Evolutionary conservation across 2,888 invertebrate genomes (phyloP), one percentile per base, ranked within the genome.

Genomic region (Chymomyza caudatula): DNA sequence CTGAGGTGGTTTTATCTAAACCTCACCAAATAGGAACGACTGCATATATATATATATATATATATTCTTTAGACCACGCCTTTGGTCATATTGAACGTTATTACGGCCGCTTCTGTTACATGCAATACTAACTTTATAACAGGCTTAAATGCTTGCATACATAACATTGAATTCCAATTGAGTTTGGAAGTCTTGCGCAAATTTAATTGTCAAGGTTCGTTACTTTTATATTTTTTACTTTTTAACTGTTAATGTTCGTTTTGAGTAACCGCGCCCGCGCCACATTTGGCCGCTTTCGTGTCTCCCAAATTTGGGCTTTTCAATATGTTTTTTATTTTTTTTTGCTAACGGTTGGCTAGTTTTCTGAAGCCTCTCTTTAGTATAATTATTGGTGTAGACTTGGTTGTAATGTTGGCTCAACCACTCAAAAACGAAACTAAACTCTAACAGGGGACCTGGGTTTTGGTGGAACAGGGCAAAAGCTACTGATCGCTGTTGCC

Each of bases 311-410:
- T 8, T 77, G 81, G 81, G 84, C 75, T 84, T 84, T 82, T 77
- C 84, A 80, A 80, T 84, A 80, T 80, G 81, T 80, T 81, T 81
- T 84, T 80, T 84, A 84, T 69, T 77, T 81, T 80, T 84, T 84
- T 83, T 37, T 37, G 11, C 29, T n/a, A n/a, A n/a, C 29, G 8
- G 11, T 37, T 37, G n/a, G 29, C 29, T 37, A 37, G 29, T 37
- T 37, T 37, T 3, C 5, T 78, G 80, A 81, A 81, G 80, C 78
- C 84, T 80, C 80, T 83, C 80, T 84, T 83, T 78, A 68, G 78
- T 78, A 68, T 75, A 80, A 78, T 84, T 80, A 84, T 80, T 83
- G 81, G 79, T 80, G 84, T 81, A 80, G 83, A 80, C 84, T 81
- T 81, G 84, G 81, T 80, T 80, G 84, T 84, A 80, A 80, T 77